Conservation (phyloP, 2,888 invertebrate species). For the Labia minor region DNA sequence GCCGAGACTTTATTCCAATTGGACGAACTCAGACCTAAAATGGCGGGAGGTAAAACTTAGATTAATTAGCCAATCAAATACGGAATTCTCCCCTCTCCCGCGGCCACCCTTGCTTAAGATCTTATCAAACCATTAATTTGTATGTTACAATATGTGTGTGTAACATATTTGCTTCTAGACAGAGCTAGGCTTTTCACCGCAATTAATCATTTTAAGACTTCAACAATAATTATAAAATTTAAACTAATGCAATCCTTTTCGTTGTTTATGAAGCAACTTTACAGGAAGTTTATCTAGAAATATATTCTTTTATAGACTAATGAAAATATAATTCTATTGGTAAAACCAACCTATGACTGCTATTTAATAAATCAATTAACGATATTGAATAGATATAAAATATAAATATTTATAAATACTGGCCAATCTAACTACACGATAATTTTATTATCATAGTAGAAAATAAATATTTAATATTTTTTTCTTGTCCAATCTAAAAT, state of each 20-base stretch:
- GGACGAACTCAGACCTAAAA: constrained; percentile 13
- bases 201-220: constrained; percentile 7
- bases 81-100: not conserved
- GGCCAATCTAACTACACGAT: no score
- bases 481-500: no score
- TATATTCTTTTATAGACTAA: no score
- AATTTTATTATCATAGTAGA: no score
- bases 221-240: constrained; percentile 13
- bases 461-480: no score
- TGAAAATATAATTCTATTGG: no score
- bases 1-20: constrained; percentile 13
- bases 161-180: not conserved
- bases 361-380: no score
- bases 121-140: constrained; percentile 8
- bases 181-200: not conserved
- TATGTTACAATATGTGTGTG: constrained; percentile 13
- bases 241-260: not conserved
- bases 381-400: no score
- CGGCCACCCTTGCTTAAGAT: not conserved
- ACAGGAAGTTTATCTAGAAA: no score
- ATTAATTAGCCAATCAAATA: constrained; percentile 13
- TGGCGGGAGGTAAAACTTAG: constrained; percentile 13
- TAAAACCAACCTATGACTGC: no score
- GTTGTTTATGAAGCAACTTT: not conserved
- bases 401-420: no score